Conservation (phyloP, 2,797 vertebrate species). For the Siniperca obscura region DNA sequence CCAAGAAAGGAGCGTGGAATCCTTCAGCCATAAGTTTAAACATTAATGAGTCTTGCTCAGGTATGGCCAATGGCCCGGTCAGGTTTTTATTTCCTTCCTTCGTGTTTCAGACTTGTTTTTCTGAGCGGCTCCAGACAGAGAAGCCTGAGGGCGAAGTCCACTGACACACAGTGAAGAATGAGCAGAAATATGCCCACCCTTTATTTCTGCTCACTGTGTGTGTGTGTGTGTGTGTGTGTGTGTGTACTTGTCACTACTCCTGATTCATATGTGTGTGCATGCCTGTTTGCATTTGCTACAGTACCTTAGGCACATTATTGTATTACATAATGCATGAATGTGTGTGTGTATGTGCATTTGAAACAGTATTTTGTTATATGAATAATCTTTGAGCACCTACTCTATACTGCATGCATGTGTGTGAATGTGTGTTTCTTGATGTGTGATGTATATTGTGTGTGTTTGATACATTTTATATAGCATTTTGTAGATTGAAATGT, state of each 20-base stretch:
- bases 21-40: not conserved
- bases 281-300: conserved; percentile 18
- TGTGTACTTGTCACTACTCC: not conserved
- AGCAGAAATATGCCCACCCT: conserved; percentile 34
- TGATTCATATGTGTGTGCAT: conserved; percentile 13
- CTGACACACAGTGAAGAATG: conserved; percentile 26
- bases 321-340: conserved; percentile 20
- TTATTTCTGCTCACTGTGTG: conserved; percentile 6
- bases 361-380: not conserved
- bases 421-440: not conserved
- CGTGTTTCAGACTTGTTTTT: conserved; percentile 52
- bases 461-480: not conserved
- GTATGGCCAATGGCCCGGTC: not conserved
- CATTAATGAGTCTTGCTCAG: not conserved
- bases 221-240: conserved; percentile 24
- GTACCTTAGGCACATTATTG: not conserved
- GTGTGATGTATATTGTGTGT: not conserved
- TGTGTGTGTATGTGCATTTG: not conserved
- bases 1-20: not conserved
- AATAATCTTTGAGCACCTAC: not conserved
- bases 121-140: conserved; percentile 48
- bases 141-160: conserved; percentile 59
- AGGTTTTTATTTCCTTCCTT: conserved; percentile 42
- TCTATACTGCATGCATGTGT: not conserved
- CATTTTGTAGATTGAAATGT: not conserved